phyloP scores from a whole-genome alignment of 2,797 vertebrate genomes.

The Oreochromis mossambicus region DNA sequence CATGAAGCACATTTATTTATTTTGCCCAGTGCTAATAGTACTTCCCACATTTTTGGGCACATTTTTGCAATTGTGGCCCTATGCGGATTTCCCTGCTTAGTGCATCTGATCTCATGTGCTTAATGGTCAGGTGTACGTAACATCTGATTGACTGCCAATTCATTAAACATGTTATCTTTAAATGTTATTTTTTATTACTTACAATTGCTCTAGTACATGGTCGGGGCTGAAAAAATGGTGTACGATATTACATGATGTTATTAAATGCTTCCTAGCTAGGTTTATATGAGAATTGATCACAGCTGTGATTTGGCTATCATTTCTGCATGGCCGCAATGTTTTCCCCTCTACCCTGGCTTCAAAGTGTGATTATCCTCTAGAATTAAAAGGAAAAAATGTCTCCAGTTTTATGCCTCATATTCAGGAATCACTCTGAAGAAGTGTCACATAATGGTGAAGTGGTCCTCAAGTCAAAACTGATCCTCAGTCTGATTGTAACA shows the following conservation, averaged over 20 bases:
- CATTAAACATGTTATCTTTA: neutral
- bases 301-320: neutral
- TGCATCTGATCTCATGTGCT: neutral
- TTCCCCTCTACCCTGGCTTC: neutral
- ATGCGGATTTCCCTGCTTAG: neutral
- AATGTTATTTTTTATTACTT: neutral
- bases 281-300: neutral
- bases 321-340: neutral
- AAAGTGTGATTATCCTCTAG: neutral
- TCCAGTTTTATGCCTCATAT: neutral
- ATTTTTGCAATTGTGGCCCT: neutral
- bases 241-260: neutral
- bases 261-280: neutral
- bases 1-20: neutral
- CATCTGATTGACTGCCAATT: neutral
- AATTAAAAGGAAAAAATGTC: neutral
- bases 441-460: neutral
- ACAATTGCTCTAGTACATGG: neutral
- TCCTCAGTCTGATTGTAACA: constrained; percentile 37
- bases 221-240: neutral
- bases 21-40: neutral
- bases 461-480: neutral
- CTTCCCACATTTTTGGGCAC: neutral
- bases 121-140: neutral
- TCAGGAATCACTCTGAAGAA: constrained; percentile 1